Evolutionary conservation across 2,113 vertebrate species (phyloP), one percentile per base, ranked within the genome.

Genomic region (Ophiodon elongatus): DNA sequence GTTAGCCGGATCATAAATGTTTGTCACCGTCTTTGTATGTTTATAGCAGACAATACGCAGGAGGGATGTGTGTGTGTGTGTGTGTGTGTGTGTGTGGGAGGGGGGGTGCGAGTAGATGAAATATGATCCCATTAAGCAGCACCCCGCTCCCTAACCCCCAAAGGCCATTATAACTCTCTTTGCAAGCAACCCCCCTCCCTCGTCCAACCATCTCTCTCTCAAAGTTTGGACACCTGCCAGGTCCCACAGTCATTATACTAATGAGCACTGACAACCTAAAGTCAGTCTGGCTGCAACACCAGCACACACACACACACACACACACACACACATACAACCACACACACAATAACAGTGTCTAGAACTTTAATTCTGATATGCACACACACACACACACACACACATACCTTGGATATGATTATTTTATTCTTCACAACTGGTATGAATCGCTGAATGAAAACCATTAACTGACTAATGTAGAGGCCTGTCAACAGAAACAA

Each of bases 191-290:
- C 47, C 35, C 47, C 77, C n/a, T 47, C 72, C 80, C 19, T 52
- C 73, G 56, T 69, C 54, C 50, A 76, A 29, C 80, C 84, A 80
- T 73, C 64, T 52, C 56, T 77, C 90, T 80, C 83, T 84, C 43
- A 78, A 69, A 72, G 75, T 89, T 75, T 92, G 93, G 92, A 86
- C 88, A 91, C 91, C 91, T 92, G 91, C 92, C 93, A 92, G 84
- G 75, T 92, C 91, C 86, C 89, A 91, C 88, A 90, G 88, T 89
- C 82, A 91, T 94, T 93, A 91, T 73, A 89, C 85, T 92, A 94
- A 92, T 91, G 85, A 92, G 83, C 88, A 76, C 79, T 85, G 91
- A 91, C 89, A 90, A 82, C 76, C 83, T 79, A 76, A 89, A 91
- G 85, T 93, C 92, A 91, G 75, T 89, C 80, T 85, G 81, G 79